Evolutionary conservation across 2,113 vertebrate genomes (phyloP).

Genomic region (Sinocyclocheilus grahami): DNA sequence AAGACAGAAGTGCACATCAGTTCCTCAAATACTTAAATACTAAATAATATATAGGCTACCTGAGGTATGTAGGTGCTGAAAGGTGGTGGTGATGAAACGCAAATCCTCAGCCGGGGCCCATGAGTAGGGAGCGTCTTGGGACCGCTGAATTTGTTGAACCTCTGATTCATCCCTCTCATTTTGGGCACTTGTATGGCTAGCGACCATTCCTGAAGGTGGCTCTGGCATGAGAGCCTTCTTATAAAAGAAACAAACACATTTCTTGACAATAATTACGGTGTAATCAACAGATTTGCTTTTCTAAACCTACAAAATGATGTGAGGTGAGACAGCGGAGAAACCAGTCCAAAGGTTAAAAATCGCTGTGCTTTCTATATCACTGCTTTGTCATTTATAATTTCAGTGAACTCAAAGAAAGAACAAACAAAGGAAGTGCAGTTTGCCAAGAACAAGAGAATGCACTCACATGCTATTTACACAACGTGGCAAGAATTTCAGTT

Average conservation of each 20-base stretch:
- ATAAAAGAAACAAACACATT: neutral
- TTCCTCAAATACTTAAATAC: too few relatives aligned
- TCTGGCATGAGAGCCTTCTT: neutral
- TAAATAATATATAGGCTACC: slow-evolving; percentile 19
- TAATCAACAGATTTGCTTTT: neutral
- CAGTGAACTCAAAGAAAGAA: neutral
- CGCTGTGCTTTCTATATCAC: neutral
- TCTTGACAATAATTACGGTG: neutral
- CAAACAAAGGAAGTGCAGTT: neutral
- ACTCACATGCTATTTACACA: neutral
- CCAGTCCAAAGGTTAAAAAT: neutral
- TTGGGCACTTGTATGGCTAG: slow-evolving; percentile 53
- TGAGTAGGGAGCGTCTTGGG: neutral
- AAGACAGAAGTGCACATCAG: too few relatives aligned
- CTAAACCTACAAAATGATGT: neutral
- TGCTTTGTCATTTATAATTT: neutral
- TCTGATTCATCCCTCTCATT: slow-evolving; percentile 46
- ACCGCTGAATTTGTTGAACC: slow-evolving; percentile 42
- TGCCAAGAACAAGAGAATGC: slow-evolving; percentile 13
- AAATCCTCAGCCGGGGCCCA: slow-evolving; percentile 84
- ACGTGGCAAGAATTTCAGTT: neutral
- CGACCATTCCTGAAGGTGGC: slow-evolving; percentile 63
- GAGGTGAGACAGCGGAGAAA: neutral
- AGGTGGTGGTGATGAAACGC: slow-evolving; percentile 84
- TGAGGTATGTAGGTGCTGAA: slow-evolving; percentile 85